Base-by-base conservation (phyloP, 2,113 vertebrate species). In the Amphilophus citrinellus region DNA sequence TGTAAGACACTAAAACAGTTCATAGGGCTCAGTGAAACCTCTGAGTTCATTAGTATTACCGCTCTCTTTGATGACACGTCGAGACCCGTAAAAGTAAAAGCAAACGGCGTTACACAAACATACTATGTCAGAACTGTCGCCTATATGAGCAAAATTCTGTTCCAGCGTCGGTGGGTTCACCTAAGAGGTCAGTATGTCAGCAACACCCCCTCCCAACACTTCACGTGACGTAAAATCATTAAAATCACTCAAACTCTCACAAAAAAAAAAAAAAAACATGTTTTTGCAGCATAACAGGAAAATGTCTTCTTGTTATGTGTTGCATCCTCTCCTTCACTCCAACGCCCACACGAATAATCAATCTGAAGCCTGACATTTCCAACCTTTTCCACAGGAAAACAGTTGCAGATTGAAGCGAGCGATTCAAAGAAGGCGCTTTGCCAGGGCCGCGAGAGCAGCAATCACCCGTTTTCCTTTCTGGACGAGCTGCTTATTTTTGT, bases 321-420 rank as follows among this genome's bases (percentile, higher is more conserved):
- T 60, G 17, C 79, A 32, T 80, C 80, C 56, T 62, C 76, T 63
- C 22, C 27, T 53, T 71, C 7, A 14, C 66, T 73, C 77, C 47
- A 59, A 66, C 60, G 42, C 61, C 83, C 71, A 83, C 77, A 84
- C 84, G 76, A 42, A 82, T 53, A 75, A 79, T 85, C 87, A 77
- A 58, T 62, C 35, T 65, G 61, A 85, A 88, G 56, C 42, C 59
- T 80, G 87, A 86, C 82, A 82, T 92, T 76, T 83, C 50, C 63
- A 57, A 66, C 82, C 37, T 83, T 82, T 61, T 60, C 77, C 63
- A 13, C 2, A 61, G 57, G 61, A 76, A 39, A 88, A 79, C 63
- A 15, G 57, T 35, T 37, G 61, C 83, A 81, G 76, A 77, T 65
- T 60, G 80, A 85, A 61, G 39, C 27, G 17, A 53, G 61, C 10